These are phyloP conservation scores for Toxostoma redivivum DNA, from an alignment of 2,113 vertebrate species.

Conservation along the genomic window DNA sequence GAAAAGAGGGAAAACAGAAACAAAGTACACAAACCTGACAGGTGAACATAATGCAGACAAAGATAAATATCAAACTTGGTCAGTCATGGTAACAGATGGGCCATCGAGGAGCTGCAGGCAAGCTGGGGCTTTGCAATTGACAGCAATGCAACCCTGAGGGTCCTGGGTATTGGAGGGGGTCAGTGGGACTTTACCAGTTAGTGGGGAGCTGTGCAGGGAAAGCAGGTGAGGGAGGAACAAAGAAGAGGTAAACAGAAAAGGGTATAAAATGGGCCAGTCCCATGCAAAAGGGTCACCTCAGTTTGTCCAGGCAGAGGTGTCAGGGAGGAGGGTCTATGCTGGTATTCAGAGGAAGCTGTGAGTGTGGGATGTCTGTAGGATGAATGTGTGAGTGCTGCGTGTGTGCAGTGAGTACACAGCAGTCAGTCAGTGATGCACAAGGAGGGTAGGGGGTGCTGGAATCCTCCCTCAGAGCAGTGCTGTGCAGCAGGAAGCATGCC, in stretches of 20 bases:
- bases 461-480: fast-evolving
- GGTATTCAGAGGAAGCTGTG: not conserved
- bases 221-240: not conserved
- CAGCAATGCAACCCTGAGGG: not conserved
- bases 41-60: not conserved
- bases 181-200: not conserved
- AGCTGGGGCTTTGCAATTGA: not conserved
- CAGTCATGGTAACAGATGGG: fast-evolving
- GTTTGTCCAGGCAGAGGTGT: not conserved
- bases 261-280: not conserved
- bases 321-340: fast-evolving
- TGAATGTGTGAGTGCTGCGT: not conserved
- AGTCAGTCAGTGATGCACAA: fast-evolving
- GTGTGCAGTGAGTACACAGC: fast-evolving
- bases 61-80: not conserved
- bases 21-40: not conserved
- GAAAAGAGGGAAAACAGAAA: not conserved
- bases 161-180: not conserved
- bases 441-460: fast-evolving
- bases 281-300: not conserved
- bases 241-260: not conserved
- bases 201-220: not conserved
- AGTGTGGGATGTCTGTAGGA: fast-evolving
- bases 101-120: not conserved
- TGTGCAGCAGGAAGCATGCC: fast-evolving